Conservation (phyloP, 2,888 invertebrate species). For the Acanthococcus lagerstroemiae region DNA sequence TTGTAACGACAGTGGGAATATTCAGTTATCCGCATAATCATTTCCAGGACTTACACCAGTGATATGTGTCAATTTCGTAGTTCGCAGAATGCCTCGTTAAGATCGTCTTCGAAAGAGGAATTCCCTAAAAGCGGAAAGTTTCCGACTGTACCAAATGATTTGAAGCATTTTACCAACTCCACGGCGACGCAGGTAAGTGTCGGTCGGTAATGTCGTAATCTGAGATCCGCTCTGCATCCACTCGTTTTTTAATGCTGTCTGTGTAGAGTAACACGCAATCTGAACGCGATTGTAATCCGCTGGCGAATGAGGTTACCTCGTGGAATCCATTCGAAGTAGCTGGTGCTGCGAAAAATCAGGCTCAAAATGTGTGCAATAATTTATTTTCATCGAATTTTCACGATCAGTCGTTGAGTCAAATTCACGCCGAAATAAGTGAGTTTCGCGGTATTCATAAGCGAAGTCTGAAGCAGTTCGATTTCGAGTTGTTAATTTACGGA, state of each 20-base stretch:
- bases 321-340: slow-evolving; percentile 79
- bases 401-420: background rate
- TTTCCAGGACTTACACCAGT: too few species aligned
- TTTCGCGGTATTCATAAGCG: background rate
- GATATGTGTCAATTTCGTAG: slow-evolving; percentile 6
- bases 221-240: too few species aligned
- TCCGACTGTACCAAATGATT: background rate
- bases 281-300: slow-evolving; percentile 6
- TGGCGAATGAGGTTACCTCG: slow-evolving; percentile 52
- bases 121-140: slow-evolving; percentile 1
- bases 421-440: slow-evolving; percentile 12
- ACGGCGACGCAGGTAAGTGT: background rate
- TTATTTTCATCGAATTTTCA: slow-evolving; percentile 4
- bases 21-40: too few species aligned
- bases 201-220: too few species aligned
- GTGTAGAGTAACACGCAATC: background rate
- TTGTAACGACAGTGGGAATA: too few species aligned
- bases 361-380: slow-evolving; percentile 5
- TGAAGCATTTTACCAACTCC: slow-evolving; percentile 4
- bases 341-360: slow-evolving; percentile 38
- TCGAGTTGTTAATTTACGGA: too few species aligned
- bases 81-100: slow-evolving; percentile 8
- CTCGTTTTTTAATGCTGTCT: background rate
- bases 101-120: slow-evolving; percentile 5
- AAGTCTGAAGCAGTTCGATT: too few species aligned